Base-by-base conservation (phyloP, 2,888 invertebrate species). In the Ormyrus pomaceus region DNA sequence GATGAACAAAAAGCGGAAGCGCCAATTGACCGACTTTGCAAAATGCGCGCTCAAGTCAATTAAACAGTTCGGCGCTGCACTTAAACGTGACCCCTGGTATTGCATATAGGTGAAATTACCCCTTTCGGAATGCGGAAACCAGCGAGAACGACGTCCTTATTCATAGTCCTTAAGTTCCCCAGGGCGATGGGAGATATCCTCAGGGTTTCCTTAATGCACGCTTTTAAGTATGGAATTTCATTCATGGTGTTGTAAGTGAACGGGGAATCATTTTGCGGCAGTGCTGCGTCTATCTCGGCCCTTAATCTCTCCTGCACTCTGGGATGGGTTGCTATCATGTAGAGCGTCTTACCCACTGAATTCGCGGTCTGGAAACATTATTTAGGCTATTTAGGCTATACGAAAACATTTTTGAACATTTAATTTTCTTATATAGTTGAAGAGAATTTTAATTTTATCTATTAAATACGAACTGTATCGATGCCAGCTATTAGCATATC, bases 401-500 rank as follows among this genome's bases (percentile, higher is more conserved):
- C 1, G 19, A 19, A 19, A 19, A 19, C 19, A 19, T 2, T 19
- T 19, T 19, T 19, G 19, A 19, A 19, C 34, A 34, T 3, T 34
- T 34, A 34, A 34, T 34, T 34, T 34, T 34, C 34, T 34, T 4
- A 34, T 4, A 34, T 4, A n/a, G n/a, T n/a, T 0, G 34, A 34
- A 34, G 34, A 2, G 0, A 34, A 34, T 34, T 2, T 34, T 4
- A 34, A 34, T 4, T 34, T 34, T 34, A 3, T 34, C 34, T 34
- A 34, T 34, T 34, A 53, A 46, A 51, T 73, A 83, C 91, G 91
- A 90, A 96, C 95, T 74, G 95, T 95, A 87, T 95, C 95, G 58
- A 95, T 92, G 77, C 95, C 95, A 64, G 94, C 95, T 66, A 93
- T 90, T 50, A 95, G 85, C 93, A 95, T 93, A 87, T 95, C 95